Percentiles rank a stretch among this genome's conserved stretches.
These are phyloP conservation scores for Takifugu ocellatus DNA, from an alignment of 2,797 vertebrate species.

Conservation along the genomic window DNA sequence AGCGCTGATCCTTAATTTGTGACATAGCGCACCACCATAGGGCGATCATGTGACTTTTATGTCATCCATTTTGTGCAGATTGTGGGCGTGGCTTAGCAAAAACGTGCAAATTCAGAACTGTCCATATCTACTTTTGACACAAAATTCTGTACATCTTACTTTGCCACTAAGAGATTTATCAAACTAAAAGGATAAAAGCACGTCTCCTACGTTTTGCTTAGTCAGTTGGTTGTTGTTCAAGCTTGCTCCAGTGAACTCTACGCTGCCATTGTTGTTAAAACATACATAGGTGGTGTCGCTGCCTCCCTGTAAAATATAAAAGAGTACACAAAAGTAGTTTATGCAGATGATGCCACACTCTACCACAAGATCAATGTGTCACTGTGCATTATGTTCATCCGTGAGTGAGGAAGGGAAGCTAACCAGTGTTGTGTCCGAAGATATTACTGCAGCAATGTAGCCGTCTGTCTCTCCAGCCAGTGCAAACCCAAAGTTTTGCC, in stretches of 20 bases:
- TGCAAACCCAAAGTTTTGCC: conserved; percentile 9
- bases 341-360: not conserved
- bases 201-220: conserved; percentile 6
- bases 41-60: too few species aligned
- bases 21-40: too few species aligned
- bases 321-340: not conserved
- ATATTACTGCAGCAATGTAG: conserved; percentile 23
- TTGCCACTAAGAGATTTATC: too few species aligned
- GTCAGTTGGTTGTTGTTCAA: not conserved
- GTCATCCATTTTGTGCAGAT: too few species aligned
- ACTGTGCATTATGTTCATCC: not conserved
- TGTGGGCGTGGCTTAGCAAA: too few species aligned
- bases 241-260: not conserved
- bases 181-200: not conserved
- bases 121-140: too few species aligned
- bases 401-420: not conserved
- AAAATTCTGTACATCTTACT: too few species aligned
- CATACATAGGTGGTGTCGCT: conserved; percentile 42
- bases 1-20: too few species aligned
- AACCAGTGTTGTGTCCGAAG: rapidly evolving
- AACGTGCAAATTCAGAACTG: too few species aligned
- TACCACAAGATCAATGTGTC: not conserved
- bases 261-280: not conserved
- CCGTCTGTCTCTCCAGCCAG: conserved; percentile 34
- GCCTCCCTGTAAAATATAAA: conserved; percentile 18